Base-by-base conservation (phyloP, 2,888 invertebrate species). In the Baronia brevicornis region DNA sequence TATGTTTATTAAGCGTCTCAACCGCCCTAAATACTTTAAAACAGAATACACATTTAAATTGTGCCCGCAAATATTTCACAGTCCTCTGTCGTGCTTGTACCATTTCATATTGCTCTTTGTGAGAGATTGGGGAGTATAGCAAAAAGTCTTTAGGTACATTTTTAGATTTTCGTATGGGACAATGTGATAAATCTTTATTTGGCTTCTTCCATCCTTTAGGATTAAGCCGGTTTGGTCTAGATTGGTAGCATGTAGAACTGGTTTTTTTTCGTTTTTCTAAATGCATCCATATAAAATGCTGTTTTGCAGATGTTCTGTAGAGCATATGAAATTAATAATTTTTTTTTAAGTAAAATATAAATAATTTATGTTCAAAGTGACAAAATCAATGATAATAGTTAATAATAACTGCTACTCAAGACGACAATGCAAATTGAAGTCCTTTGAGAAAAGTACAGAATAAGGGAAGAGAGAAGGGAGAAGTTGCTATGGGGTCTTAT, bases 101-200 rank as follows among this genome's bases (percentile, higher is more conserved):
- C 12, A 79, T 23, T 1, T 46, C 38, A 20, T 80, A 80, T 36
- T 82, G 82, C 28, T 82, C 80, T 15, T 63, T 60, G 2, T 74
- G 82, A 1, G 49, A 48, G 2, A 80, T 61, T 0, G 80, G 67
- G 0, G 63, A 42, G 24, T 66, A 72, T 0, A 56, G 33, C 0
- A 63, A 57, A 33, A 70, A 80, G 41, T 80, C 79, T 10, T 60
- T 47, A 0, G 78, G 79, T 5, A 60, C 31, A 27, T 51, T 62
- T 4, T 36, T 48, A 3, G 46, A 44, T 37, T 59, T 67, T 8
- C 47, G 50, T 0, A 59, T 53, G 0, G 61, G 57, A 3, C 51
- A 51, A 7, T 58, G 24, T 1, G 54, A 43, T 0, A 46, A 48
- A 0, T 53, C 47, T 0, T 54, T 55, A 36, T 41, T 45, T n/a